A percentile compares a stretch with the other conserved stretches of the same genome.
Conservation (phyloP, 2,113 vertebrate species). For the Aphelocoma coerulescens region DNA sequence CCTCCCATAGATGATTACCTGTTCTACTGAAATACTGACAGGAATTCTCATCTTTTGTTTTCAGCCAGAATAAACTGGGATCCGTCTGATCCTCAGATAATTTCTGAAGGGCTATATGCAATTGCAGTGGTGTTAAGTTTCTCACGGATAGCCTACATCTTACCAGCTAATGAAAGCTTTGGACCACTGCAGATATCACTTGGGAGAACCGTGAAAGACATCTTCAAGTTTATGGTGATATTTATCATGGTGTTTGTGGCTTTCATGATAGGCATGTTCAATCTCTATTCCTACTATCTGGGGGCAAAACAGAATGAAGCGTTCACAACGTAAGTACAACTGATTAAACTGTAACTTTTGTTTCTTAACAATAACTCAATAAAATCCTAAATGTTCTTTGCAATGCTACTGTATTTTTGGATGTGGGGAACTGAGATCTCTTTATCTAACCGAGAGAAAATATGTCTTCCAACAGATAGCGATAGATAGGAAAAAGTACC, state of each 20-base stretch:
- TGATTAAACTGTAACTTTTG: not conserved
- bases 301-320: constrained; percentile 92
- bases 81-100: constrained; percentile 92
- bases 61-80: constrained; percentile 91
- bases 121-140: constrained; percentile 96
- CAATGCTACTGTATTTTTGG: not conserved
- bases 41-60: constrained; percentile 53
- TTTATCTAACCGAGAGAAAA: not conserved
- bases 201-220: constrained; percentile 93
- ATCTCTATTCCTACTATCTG: constrained; percentile 92
- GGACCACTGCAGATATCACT: constrained; percentile 95
- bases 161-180: constrained; percentile 95
- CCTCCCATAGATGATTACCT: not conserved
- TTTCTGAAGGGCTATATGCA: constrained; percentile 95
- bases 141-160: constrained; percentile 93
- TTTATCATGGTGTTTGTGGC: constrained; percentile 97
- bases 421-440: not conserved
- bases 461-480: not conserved
- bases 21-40: not conserved
- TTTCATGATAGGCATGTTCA: constrained; percentile 99
- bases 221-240: constrained; percentile 98
- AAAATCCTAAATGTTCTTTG: not conserved
- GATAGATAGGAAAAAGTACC: not conserved
- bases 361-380: not conserved
- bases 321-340: constrained; percentile 90